Evolutionary conservation across 2,888 invertebrate genomes (phyloP), one percentile per base, ranked within the genome.

Genomic region (Kryphioiulus occultus): DNA sequence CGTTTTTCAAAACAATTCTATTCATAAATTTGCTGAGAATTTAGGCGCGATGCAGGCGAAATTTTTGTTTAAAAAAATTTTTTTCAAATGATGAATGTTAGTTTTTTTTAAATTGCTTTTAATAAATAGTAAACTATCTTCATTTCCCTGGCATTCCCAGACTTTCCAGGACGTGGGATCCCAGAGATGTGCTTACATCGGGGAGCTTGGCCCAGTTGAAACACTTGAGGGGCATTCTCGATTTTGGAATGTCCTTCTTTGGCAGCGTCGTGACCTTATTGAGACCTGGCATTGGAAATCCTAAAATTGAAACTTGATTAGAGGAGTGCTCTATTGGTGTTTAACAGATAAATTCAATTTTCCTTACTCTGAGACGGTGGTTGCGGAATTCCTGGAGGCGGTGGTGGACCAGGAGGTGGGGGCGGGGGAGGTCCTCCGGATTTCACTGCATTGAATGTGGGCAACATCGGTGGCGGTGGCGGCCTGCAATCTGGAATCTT

Each of bases 171-270:
- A n/a, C n/a, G n/a, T n/a, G n/a, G n/a, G n/a, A n/a, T n/a, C n/a
- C n/a, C n/a, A n/a, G n/a, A n/a, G n/a, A n/a, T 35, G 35, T 44
- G 89, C 90, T 90, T 90, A 92, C 92, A 90, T 98, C 98, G 0
- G 98, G 97, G 89, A 98, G 93, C 92, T 97, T 98, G 87, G 97
- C 96, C 99, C 99, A 99, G 93, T 99, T 99, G 93, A 99, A 97
- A 87, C 98, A 97, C 92, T 99, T 99, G 87, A 99, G 93, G 0
- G 98, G 97, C 92, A 97, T 97, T 7, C 96, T 95, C 0, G 99
- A 97, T 90, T 96, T 96, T 17, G 99, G 99, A 88, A 98, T 96
- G 92, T 98, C 96, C 92, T 97, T 98, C 89, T 90, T 90, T 1
- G 53, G 53, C 53, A 59, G 7, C 53, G n/a, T n/a, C 5, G 53